Conservation (phyloP, 2,888 invertebrate genomes). For the Ethmia dodecea region DNA sequence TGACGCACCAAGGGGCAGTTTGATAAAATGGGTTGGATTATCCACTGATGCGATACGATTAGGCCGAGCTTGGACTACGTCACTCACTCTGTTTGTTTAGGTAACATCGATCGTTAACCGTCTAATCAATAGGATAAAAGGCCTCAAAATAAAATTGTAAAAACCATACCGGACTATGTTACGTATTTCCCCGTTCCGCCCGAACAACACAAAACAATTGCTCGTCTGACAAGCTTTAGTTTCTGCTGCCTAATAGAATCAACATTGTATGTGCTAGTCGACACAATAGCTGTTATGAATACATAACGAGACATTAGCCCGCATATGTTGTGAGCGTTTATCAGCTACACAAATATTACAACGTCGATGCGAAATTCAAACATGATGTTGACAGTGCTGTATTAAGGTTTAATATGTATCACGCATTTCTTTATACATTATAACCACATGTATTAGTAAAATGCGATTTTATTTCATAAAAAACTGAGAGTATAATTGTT, state of each 20-base stretch:
- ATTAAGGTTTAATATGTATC: no score
- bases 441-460: no score
- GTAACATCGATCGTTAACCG: constrained; percentile 8
- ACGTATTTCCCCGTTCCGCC: no score
- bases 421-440: no score
- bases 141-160: no score
- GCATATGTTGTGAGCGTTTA: constrained; percentile 56
- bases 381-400: no score
- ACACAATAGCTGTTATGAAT: constrained; percentile 63
- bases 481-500: no score
- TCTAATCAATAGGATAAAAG: no score
- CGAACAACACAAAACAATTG: constrained; percentile 1
- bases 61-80: constrained; percentile 1
- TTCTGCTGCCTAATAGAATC: constrained; percentile 62
- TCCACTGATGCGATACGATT: constrained; percentile 1
- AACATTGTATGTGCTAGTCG: constrained; percentile 51
- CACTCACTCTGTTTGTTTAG: constrained; percentile 15
- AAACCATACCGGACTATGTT: no score
- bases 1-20: constrained; percentile 13
- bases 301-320: constrained; percentile 63
- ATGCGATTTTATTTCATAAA: no score
- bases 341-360: constrained; percentile 55
- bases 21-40: constrained; percentile 14
- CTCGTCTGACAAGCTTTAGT: constrained; percentile 49
- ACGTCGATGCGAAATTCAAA: no score